Base-by-base conservation (phyloP, 2,888 invertebrate species). In the Parelbella ahira region DNA sequence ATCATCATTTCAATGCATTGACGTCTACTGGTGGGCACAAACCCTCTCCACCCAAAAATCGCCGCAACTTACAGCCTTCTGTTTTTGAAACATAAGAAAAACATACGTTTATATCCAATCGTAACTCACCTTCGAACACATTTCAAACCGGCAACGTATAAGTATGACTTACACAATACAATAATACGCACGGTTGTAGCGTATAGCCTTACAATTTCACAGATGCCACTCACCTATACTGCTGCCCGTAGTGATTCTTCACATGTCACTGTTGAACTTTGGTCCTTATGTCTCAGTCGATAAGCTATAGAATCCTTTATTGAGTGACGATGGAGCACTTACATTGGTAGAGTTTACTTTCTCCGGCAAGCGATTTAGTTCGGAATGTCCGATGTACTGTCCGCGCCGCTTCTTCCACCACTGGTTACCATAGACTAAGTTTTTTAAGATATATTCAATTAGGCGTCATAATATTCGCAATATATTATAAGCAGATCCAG, bases 381-480 rank as follows among this genome's bases (percentile, higher is more conserved):
- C 71, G 79, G 81, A 82, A 81, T 81, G 79, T 71, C 61, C 69
- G 76, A 75, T 69, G 70, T 77, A 72, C 74, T 69, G 71, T 71
- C 71, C 71, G 64, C 64, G 61, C 61, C 63, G 71, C 71, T 65
- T 63, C 68, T 72, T 72, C 75, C 69, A 61, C 65, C 59, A 56
- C 48, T 45, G 50, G 36, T 18, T 38, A 33, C 19, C 76, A 75
- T 46, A 74, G 71, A 75, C 0, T 54, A 62, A 12, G 15, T 5
- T 10, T 1, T 6, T 4, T 1, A 4, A 4, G 1, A 1, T 1
- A 3, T 7, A 12, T 1, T 19, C 7, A 11, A 3, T 11, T 13
- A 34, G 23, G 13, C n/a, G 24, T 5, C 11, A 21, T 8, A 10
- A 27, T 11, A n/a, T n/a, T n/a, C n/a, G n/a, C n/a, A n/a, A n/a